Evolutionary conservation across 2,888 invertebrate genomes (phyloP).

Genomic region (Amiota minor): DNA sequence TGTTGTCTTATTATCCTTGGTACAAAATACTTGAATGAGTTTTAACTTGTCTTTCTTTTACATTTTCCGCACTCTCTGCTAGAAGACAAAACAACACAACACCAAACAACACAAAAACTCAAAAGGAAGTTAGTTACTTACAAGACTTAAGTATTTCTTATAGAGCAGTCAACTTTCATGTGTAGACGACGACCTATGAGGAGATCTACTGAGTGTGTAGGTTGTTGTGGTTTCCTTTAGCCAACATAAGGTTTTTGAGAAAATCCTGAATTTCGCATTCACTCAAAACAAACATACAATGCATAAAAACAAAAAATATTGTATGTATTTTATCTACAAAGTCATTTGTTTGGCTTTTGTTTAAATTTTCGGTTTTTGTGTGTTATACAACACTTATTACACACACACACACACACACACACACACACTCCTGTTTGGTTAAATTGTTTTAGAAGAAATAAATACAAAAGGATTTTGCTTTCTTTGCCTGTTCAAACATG

Average conservation of each 20-base stretch:
- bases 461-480: conserved; percentile 47
- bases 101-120: too few species aligned
- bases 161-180: too few species aligned
- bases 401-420: conserved; percentile 45
- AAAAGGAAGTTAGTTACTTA: too few species aligned
- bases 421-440: conserved; percentile 23
- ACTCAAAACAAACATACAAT: conserved; percentile 45
- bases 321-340: conserved; percentile 6
- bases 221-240: conserved; percentile 64
- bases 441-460: conserved; percentile 66
- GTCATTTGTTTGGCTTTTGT: conserved; percentile 58
- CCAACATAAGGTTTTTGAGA: conserved; percentile 54
- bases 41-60: conserved; percentile 34
- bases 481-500: conserved; percentile 49
- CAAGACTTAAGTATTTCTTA: too few species aligned
- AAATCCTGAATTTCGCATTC: background rate
- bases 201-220: conserved; percentile 7
- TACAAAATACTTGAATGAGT: conserved; percentile 62
- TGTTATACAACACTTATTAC: conserved; percentile 51
- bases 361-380: conserved; percentile 63
- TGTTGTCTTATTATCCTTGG: conserved; percentile 64
- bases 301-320: conserved; percentile 1
- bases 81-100: too few species aligned
- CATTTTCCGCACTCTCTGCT: too few species aligned
- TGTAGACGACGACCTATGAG: too few species aligned